Base-by-base conservation (phyloP, 1,140 invertebrate species). In the Cepaea nemoralis region DNA sequence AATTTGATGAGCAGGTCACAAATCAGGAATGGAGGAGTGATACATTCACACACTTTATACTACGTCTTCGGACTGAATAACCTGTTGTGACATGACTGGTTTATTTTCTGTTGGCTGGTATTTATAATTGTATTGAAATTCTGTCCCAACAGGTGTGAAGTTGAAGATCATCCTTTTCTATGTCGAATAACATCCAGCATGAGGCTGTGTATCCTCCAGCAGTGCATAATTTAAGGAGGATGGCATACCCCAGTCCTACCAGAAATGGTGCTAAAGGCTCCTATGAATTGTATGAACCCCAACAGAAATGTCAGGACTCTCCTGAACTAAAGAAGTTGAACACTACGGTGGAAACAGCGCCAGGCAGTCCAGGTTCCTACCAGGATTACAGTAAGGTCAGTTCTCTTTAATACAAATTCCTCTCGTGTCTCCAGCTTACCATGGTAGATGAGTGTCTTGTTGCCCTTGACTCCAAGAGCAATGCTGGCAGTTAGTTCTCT, bases 311-410 rank as follows among this genome's bases (percentile, higher is more conserved):
- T 2, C 1, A 8, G 37, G 35, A 70, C 19, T 42, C 69, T 2
- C 22, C 27, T 39, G 69, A 31, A 42, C 14, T 12, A 22, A 70
- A 42, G 22, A 27, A 1, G 24, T 14, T 70, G 1, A 70, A 70
- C 40, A 31, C 0, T 1, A 40, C 27, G 6, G 19, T n/a, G 5
- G 39, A n/a, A 0, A 70, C 69, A 40, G 69, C 35, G 0, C 69
- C 35, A n/a, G 69, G 69, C 0, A 70, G 69, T n/a, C 69, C 35
- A 39, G 69, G 39, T 16, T 31, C 59, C 27, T 31, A 31, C 2
- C 35, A 70, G 39, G 35, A 70, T 70, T 70, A 27, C n/a, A 70
- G 40, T 24, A 35, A 70, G 69, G 69, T 70, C 6, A 70, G n/a
- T 59, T 45, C 19, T 10, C 42, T 45, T 45, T 45, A 45, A 8